Conservation (phyloP, 1,140 invertebrate species). For the Drosophila paulistorum region DNA sequence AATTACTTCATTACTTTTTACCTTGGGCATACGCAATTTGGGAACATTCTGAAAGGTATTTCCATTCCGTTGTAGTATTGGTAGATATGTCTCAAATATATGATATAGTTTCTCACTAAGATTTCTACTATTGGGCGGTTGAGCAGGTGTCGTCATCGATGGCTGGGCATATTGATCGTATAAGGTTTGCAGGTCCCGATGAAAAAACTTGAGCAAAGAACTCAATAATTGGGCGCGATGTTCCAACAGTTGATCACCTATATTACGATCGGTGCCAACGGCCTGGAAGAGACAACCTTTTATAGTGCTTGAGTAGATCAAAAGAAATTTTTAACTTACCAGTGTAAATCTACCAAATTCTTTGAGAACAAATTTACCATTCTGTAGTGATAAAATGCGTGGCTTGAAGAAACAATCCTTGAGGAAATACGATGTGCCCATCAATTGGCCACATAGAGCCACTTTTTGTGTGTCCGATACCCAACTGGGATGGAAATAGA, state of each 20-base stretch:
- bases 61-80: constrained; percentile 90
- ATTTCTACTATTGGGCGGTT: constrained; percentile 82
- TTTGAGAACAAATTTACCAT: constrained; percentile 92
- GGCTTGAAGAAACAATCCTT: constrained; percentile 89
- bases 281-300: constrained; percentile 84
- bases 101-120: constrained; percentile 90
- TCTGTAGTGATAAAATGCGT: constrained; percentile 89
- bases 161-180: constrained; percentile 84
- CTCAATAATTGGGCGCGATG: constrained; percentile 89
- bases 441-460: constrained; percentile 91
- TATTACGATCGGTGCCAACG: constrained; percentile 92
- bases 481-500: constrained; percentile 95
- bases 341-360: constrained; percentile 91
- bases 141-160: constrained; percentile 84
- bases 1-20: constrained; percentile 62
- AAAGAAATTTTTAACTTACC: constrained; percentile 82
- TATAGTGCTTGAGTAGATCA: constrained; percentile 17
- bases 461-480: constrained; percentile 91
- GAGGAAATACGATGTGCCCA: constrained; percentile 91
- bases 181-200: constrained; percentile 89
- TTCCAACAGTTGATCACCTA: constrained; percentile 90
- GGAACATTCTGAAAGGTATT: constrained; percentile 91
- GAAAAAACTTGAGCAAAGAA: constrained; percentile 90
- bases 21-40: constrained; percentile 90
- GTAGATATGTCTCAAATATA: constrained; percentile 93